A percentile compares a stretch with the other conserved stretches of the same genome.
phyloP scores from a whole-genome alignment of 2,888 invertebrate species.

The Torymus aiolomorphi region DNA sequence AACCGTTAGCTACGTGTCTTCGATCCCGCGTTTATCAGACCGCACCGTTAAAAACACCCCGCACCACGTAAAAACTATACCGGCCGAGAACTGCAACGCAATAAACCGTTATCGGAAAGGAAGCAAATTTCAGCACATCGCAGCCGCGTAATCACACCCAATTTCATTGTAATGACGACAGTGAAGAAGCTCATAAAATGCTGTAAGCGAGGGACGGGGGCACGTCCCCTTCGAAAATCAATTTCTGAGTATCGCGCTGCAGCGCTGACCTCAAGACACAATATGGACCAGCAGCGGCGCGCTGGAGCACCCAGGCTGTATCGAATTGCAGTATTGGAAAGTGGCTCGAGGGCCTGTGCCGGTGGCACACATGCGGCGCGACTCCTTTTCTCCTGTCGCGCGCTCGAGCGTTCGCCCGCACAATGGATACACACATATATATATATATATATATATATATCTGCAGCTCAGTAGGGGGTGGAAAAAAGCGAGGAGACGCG shows the following conservation, averaged over 20 bases:
- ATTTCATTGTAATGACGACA: conserved; percentile 30
- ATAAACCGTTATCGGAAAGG: neutral
- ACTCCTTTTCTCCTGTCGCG: no score
- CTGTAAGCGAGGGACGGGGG: neutral
- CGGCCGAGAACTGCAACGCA: neutral
- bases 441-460: neutral
- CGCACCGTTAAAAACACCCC: no score
- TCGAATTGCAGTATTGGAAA: conserved; percentile 51
- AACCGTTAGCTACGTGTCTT: no score
- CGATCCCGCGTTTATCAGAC: no score
- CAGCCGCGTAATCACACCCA: neutral
- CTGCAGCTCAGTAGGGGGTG: neutral
- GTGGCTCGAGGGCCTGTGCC: conserved; percentile 13
- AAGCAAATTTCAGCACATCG: neutral
- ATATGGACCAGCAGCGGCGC: conserved; percentile 6
- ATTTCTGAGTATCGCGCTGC: conserved; percentile 34
- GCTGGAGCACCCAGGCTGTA: neutral
- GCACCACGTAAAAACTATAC: no score
- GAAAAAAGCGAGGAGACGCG: neutral
- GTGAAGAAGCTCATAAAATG: conserved; percentile 35
- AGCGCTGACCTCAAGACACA: conserved; percentile 27
- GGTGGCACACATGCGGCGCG: no score
- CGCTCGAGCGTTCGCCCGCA: no score
- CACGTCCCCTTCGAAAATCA: conserved; percentile 36
- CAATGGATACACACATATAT: no score